Evolutionary conservation across 2,888 invertebrate species (phyloP), one percentile per base, ranked within the genome.

Genomic region (Mythimna albipuncta): DNA sequence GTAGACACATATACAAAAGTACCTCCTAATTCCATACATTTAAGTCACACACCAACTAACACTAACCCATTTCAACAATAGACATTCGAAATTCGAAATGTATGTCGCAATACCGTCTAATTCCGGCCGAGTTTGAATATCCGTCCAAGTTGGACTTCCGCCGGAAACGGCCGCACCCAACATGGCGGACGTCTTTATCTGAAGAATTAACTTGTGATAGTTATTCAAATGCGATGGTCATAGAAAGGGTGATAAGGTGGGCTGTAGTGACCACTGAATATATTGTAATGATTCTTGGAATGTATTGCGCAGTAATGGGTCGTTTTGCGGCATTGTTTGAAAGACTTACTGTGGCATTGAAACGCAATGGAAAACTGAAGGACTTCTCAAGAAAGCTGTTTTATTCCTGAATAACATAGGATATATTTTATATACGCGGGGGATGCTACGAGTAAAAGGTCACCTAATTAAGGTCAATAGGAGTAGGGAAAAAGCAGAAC

Each of bases 71-170:
- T 67, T 58, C 50, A 85, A 93, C 94, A 94, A 95, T 92, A 84
- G 89, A 84, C 83, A 90, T 93, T 94, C 93, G 87, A 95, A 96
- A 95, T 96, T 95, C 92, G 91, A 96, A 96, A 96, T 96, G 94
- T 96, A 95, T 96, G 96, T 96, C 94, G 94, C 91, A 92, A 91
- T 92, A 94, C 95, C 92, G 93, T 93, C 93, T 85, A 95, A 90
- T 95, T 96, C 96, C 96, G 95, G 95, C 91, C 91, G 92, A 96
- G 95, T 96, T 96, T 94, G 95, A 95, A 95, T 94, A 93, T 94
- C 95, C 94, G 95, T 92, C 93, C 94, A 94, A 96, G 93, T 96
- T 95, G 93, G 93, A 93, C 93, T 89, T 95, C 95, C 95, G 95
- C 85, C 92, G 95, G 95, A 95, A 93, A 89, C 91, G 93, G 94